Conservation (phyloP, 2,797 vertebrate genomes). For the Masticophis lateralis region DNA sequence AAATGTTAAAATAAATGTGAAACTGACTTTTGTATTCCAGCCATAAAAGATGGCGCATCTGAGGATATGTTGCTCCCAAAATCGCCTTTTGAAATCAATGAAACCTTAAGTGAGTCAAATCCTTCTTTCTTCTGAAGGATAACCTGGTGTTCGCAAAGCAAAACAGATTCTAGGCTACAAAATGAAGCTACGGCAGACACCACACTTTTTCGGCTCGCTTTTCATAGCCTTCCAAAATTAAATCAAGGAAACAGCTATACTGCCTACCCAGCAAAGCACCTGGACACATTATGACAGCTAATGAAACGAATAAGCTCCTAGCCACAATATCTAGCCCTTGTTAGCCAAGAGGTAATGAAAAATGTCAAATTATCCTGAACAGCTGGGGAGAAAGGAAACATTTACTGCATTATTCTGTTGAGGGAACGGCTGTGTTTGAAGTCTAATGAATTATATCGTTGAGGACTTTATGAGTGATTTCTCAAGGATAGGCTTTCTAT, state of each 20-base stretch:
- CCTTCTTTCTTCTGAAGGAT: conserved; percentile 13
- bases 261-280: background rate
- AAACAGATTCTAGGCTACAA: conserved; percentile 23
- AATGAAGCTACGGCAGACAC: conserved; percentile 18
- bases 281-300: background rate
- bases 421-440: background rate
- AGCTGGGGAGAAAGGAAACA: background rate
- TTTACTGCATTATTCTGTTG: background rate
- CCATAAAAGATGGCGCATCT: background rate
- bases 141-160: conserved; percentile 21
- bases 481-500: background rate
- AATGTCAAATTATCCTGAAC: conserved; percentile 12
- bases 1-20: background rate
- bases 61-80: background rate
- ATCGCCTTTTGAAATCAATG: conserved; percentile 1
- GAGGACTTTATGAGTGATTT: background rate
- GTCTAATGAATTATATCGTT: background rate
- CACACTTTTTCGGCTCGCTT: fast-evolving
- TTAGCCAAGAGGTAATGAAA: conserved; percentile 20
- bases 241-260: background rate
- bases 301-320: conserved; percentile 9
- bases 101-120: conserved; percentile 10
- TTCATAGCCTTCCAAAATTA: conserved; percentile 1
- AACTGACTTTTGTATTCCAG: conserved; percentile 22
- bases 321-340: background rate